Percentiles rank a stretch among this genome's conserved stretches.
phyloP scores from a whole-genome alignment of 2,797 vertebrate species.

The Etheostoma perlongum region DNA sequence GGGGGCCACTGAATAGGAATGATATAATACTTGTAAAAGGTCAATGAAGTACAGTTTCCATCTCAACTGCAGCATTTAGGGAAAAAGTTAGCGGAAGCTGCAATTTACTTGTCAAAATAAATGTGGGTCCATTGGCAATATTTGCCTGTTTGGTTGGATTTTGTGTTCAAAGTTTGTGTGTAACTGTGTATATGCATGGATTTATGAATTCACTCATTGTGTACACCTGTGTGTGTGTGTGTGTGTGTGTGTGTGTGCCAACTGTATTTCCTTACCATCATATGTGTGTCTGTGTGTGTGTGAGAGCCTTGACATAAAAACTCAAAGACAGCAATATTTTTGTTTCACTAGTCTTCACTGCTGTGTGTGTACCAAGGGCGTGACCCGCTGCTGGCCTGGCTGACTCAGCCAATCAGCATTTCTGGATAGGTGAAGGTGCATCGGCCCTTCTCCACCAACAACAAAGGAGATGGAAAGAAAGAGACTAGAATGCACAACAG shows the following conservation, averaged over 20 bases:
- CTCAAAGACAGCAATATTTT: slow-evolving; percentile 24
- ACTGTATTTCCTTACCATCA: slow-evolving; percentile 22
- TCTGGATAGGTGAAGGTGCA: slow-evolving; percentile 44
- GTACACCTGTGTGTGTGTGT: slow-evolving; percentile 17
- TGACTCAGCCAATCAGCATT: slow-evolving; percentile 74
- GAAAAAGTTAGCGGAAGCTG: slow-evolving; percentile 16
- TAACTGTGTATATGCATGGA: neutral
- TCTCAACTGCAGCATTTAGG: slow-evolving; percentile 20
- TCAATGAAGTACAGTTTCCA: slow-evolving; percentile 19
- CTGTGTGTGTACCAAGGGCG: slow-evolving; percentile 60
- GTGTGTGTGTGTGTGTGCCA: slow-evolving; percentile 8
- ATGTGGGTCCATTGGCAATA: neutral
- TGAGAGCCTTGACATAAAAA: slow-evolving; percentile 26
- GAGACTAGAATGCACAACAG: neutral
- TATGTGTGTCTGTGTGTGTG: neutral
- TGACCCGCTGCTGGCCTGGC: slow-evolving; percentile 52
- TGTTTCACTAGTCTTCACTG: slow-evolving; percentile 39
- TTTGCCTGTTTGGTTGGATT: slow-evolving; percentile 25
- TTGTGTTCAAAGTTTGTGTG: slow-evolving; percentile 1
- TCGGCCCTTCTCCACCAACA: slow-evolving; percentile 44
- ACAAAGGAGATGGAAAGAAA: slow-evolving; percentile 48
- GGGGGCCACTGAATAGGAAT: slow-evolving; percentile 15
- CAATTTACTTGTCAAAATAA: slow-evolving; percentile 37
- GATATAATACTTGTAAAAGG: slow-evolving; percentile 35
- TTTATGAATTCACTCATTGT: slow-evolving; percentile 47